These are phyloP conservation scores for Andrena praecox DNA, from an alignment of 2,888 invertebrate species.

Conservation along the genomic window DNA sequence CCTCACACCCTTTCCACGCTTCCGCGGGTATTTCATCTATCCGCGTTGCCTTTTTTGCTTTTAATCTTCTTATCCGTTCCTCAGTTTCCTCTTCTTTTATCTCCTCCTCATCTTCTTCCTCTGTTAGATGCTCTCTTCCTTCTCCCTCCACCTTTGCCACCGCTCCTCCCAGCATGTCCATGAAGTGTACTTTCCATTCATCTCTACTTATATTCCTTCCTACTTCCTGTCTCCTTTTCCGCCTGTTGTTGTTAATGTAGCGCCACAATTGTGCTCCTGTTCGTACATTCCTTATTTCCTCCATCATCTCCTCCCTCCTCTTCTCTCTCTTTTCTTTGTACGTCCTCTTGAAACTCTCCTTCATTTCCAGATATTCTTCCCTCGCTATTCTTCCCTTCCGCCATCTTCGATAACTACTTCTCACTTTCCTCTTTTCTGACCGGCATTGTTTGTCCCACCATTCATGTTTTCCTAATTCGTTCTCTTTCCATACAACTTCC, in stretches of 20 bases:
- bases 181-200: conserved; percentile 19
- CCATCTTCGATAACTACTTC: conserved; percentile 4
- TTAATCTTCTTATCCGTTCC: not conserved
- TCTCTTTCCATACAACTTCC: not conserved
- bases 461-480: not conserved
- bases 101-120: not conserved
- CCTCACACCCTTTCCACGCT: conserved; percentile 3
- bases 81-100: not conserved
- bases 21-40: conserved; percentile 6
- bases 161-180: conserved; percentile 15
- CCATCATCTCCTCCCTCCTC: conserved; percentile 4
- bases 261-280: conserved; percentile 17
- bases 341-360: conserved; percentile 5
- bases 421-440: conserved; percentile 18
- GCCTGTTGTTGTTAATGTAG: conserved; percentile 17
- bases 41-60: conserved; percentile 10
- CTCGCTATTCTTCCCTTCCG: not conserved
- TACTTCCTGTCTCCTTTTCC: conserved; percentile 17
- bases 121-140: not conserved
- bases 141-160: not conserved
- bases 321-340: conserved; percentile 12
- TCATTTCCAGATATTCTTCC: conserved; percentile 5
- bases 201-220: conserved; percentile 13
- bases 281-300: conserved; percentile 1
- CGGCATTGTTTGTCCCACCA: conserved; percentile 9